phyloP scores from a whole-genome alignment of 2,113 vertebrate genomes.

The human region GRCh38 chr12:50310001-50310500 shows the following conservation, averaged over 20 bases:
- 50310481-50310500: background rate
- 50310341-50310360: background rate
- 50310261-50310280: background rate
- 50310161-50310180: background rate
- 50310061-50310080: background rate
- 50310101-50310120: background rate
- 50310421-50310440: conserved; percentile 7
- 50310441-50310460: background rate
- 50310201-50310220: background rate
- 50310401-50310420: background rate
- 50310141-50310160: background rate
- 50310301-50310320: background rate
- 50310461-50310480: background rate
- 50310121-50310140: background rate
- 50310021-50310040: background rate
- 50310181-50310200: background rate
- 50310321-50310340: conserved; percentile 11
- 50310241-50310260: background rate
- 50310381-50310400: background rate
- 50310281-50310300: background rate
- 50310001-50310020: background rate
- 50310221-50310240: background rate
- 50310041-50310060: background rate
- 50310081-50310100: background rate
- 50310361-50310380: background rate